Conservation (phyloP, 2,797 vertebrate species). For the Nothura maculosa region DNA sequence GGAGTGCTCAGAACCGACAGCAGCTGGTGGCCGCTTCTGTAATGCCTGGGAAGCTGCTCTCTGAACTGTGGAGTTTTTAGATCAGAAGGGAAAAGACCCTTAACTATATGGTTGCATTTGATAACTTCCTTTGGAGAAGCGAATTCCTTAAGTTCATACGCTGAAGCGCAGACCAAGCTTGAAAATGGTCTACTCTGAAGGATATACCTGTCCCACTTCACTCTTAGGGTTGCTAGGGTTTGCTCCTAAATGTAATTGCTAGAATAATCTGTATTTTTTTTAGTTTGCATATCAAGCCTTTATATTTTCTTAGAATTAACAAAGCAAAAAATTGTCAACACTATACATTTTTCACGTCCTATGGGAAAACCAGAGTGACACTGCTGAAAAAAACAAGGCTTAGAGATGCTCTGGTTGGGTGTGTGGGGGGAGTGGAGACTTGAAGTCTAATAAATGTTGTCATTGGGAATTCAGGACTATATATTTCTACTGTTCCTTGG, state of each 20-base stretch:
- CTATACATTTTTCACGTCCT: background rate
- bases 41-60: background rate
- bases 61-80: background rate
- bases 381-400: background rate
- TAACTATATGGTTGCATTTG: background rate
- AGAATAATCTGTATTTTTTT: background rate
- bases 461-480: background rate
- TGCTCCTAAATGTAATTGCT: background rate
- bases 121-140: background rate
- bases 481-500: background rate
- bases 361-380: background rate
- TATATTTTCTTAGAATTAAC: background rate
- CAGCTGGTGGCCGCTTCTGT: background rate
- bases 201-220: fast-evolving
- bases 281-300: background rate
- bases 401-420: background rate
- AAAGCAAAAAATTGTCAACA: background rate
- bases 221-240: background rate
- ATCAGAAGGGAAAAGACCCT: background rate
- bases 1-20: background rate
- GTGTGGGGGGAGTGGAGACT: background rate
- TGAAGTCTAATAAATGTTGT: background rate
- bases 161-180: background rate
- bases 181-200: background rate
- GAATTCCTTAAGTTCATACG: background rate